phyloP scores from a whole-genome alignment of 1,140 invertebrate genomes.

The Bathynomus jamesi region DNA sequence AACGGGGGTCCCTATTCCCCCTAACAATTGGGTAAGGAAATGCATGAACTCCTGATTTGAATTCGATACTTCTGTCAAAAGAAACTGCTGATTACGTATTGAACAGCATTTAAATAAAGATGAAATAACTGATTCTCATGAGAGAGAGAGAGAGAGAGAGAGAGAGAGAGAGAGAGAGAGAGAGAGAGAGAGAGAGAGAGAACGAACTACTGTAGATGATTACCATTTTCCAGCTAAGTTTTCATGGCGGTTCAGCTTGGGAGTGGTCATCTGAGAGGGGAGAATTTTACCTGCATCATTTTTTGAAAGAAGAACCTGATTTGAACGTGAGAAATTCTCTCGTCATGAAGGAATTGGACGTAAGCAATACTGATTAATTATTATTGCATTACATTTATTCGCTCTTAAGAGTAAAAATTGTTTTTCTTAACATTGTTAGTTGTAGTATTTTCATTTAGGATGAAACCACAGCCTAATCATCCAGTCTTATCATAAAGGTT shows the following conservation, averaged over 20 bases:
- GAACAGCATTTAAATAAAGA: not conserved
- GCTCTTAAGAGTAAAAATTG: too few relatives aligned
- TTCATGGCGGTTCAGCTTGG: slow-evolving; percentile 56
- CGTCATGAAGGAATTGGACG: not conserved
- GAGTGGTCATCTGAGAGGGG: slow-evolving; percentile 54
- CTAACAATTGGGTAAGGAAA: slow-evolving; percentile 40
- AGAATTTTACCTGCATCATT: slow-evolving; percentile 68
- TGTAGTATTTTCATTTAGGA: not conserved
- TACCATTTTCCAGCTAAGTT: not conserved
- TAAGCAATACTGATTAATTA: not conserved
- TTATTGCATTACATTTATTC: too few relatives aligned
- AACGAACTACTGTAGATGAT: not conserved
- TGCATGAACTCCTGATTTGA: not conserved
- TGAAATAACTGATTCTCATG: not conserved
- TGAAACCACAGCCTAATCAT: not conserved
- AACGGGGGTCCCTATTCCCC: slow-evolving; percentile 25
- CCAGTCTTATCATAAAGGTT: not conserved
- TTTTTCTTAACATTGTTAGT: too few relatives aligned
- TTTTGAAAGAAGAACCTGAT: slow-evolving; percentile 61
- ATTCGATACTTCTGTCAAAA: not conserved
- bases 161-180: not conserved
- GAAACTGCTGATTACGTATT: not conserved
- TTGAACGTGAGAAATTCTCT: slow-evolving; percentile 56
- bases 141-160: not conserved
- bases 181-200: not conserved